Conservation (phyloP, 2,888 invertebrate genomes). For the Caenorhabditis zanzibari region DNA sequence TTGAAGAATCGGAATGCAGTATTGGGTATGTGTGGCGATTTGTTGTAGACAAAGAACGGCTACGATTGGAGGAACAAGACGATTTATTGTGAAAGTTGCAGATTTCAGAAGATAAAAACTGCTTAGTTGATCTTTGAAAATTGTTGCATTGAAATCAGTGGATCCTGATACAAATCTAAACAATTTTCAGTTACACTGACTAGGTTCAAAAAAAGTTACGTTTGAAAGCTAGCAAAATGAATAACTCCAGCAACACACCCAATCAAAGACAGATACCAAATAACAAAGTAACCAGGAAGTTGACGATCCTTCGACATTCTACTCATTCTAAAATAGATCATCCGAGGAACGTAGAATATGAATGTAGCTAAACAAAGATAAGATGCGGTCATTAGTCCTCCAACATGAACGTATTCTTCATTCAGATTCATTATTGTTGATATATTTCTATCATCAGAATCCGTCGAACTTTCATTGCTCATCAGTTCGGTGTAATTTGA, state of each 20-base stretch:
- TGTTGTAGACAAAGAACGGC: conserved; percentile 26
- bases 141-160: background rate
- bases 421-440: background rate
- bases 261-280: conserved; percentile 43
- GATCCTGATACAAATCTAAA: background rate
- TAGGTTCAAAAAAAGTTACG: too few relatives aligned
- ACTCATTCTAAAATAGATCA: conserved; percentile 28
- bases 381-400: background rate
- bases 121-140: background rate
- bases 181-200: background rate
- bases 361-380: conserved; percentile 22
- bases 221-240: conserved; percentile 13
- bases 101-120: conserved; percentile 4
- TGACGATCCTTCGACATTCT: conserved; percentile 6
- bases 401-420: background rate
- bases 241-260: background rate
- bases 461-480: too few relatives aligned
- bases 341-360: conserved; percentile 44
- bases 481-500: too few relatives aligned
- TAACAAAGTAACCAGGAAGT: conserved; percentile 13
- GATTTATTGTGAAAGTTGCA: conserved; percentile 14
- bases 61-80: conserved; percentile 34
- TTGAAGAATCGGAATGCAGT: background rate
- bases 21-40: conserved; percentile 1
- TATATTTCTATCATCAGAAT: too few relatives aligned